Evolutionary conservation across 2,888 invertebrate genomes (phyloP).

Genomic region (Habroteleia sp.): DNA sequence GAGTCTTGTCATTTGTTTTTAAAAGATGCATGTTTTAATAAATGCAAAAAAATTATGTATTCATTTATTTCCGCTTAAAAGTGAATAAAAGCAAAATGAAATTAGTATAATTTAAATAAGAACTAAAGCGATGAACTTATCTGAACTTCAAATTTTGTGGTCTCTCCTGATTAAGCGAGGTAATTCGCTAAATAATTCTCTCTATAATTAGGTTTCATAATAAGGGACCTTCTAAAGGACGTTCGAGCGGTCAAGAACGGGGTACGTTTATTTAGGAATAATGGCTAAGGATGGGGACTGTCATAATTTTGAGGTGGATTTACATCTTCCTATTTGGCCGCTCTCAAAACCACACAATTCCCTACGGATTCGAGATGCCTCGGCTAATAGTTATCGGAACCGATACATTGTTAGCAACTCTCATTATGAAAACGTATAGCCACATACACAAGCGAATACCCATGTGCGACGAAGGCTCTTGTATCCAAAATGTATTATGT

Average conservation of each 20-base stretch:
- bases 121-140: too few species aligned
- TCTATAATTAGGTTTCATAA: conserved; percentile 13
- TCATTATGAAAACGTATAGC: conserved; percentile 28
- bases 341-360: conserved; percentile 37
- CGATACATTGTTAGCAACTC: conserved; percentile 37
- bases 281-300: background rate
- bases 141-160: conserved; percentile 6
- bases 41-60: too few species aligned
- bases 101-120: too few species aligned
- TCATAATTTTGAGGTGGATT: conserved; percentile 34
- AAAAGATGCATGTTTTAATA: too few species aligned
- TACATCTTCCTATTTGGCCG: conserved; percentile 13
- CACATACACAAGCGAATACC: too few species aligned
- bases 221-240: conserved; percentile 11
- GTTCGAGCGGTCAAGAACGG: conserved; percentile 19
- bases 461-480: conserved; percentile 4
- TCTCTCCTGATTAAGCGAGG: conserved; percentile 12
- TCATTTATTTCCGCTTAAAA: too few species aligned
- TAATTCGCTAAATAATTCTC: conserved; percentile 24
- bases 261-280: too few species aligned
- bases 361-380: conserved; percentile 38
- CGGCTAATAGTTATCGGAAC: conserved; percentile 57
- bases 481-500: conserved; percentile 11
- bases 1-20: too few species aligned
- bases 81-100: too few species aligned